Percentiles rank a stretch among this genome's conserved stretches.
Evolutionary conservation across 2,113 vertebrate genomes (phyloP).

Genomic region (Syngnathoides biaculeatus): DNA sequence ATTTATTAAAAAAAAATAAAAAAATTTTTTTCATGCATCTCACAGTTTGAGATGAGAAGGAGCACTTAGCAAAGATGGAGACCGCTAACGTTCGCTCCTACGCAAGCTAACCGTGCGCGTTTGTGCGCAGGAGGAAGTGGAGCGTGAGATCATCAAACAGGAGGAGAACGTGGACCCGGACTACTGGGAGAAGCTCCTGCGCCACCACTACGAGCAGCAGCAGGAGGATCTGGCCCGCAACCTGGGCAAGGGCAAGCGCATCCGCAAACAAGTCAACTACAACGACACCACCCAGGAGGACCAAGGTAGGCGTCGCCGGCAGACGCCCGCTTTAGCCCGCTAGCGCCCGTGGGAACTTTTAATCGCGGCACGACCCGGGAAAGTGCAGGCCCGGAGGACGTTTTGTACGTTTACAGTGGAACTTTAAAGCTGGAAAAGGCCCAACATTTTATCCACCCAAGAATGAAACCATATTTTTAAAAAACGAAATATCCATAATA

Average conservation of each 20-base stretch:
- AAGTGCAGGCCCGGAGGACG: not conserved
- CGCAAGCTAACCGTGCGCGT: conserved; percentile 1
- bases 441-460: too few relatives aligned
- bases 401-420: not conserved
- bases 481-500: too few relatives aligned
- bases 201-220: conserved; percentile 97
- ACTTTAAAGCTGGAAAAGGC: not conserved
- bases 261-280: conserved; percentile 99
- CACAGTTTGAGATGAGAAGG: too few relatives aligned
- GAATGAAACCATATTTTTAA: too few relatives aligned
- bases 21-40: too few relatives aligned
- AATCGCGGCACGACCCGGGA: not conserved
- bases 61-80: not conserved
- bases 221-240: conserved; percentile 95
- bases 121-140: conserved; percentile 85
- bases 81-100: not conserved
- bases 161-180: conserved; percentile 98
- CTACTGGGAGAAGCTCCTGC: conserved; percentile 97
- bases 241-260: conserved; percentile 92
- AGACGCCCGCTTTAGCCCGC: not conserved
- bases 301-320: conserved; percentile 78
- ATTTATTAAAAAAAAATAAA: not conserved
- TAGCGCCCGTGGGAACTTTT: not conserved
- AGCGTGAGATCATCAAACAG: conserved; percentile 97
- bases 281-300: conserved; percentile 96